Conservation (phyloP, 1,140 invertebrate genomes). For the Spodoptera frugiperda region DNA sequence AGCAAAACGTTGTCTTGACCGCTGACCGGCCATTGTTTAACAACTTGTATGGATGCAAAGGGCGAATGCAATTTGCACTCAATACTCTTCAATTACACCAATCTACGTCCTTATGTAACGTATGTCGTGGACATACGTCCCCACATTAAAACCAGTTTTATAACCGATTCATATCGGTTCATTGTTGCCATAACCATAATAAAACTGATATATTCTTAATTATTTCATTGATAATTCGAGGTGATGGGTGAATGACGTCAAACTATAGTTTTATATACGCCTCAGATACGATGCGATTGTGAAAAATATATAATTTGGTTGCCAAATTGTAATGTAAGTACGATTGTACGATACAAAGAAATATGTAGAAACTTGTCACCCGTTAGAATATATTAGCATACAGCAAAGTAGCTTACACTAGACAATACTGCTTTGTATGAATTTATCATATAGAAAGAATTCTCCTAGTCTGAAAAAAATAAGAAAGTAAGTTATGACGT, state of each 20-base stretch:
- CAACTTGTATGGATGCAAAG: slow-evolving; percentile 3
- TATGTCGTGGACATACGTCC: slow-evolving; percentile 38
- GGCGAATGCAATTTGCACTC: slow-evolving; percentile 5
- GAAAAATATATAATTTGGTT: background rate
- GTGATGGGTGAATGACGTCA: slow-evolving; percentile 37
- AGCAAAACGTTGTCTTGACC: no score
- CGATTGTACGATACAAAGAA: background rate
- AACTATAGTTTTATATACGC: slow-evolving; percentile 5
- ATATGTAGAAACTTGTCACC: no score
- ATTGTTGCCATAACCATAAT: slow-evolving; percentile 16
- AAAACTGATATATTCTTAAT: slow-evolving; percentile 16
- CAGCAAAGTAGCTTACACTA: no score
- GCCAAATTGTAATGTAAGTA: background rate
- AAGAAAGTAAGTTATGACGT: no score
- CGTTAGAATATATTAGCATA: slow-evolving; percentile 6
- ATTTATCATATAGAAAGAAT: no score
- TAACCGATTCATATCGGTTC: slow-evolving; percentile 18
- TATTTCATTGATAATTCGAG: slow-evolving; percentile 38
- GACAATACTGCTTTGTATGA: no score
- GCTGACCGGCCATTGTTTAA: no score
- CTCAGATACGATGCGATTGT: slow-evolving; percentile 2
- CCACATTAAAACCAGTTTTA: slow-evolving; percentile 1
- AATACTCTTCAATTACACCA: slow-evolving; percentile 14
- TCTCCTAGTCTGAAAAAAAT: no score
- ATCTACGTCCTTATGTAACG: slow-evolving; percentile 1